These are phyloP conservation scores for Ambastaia sidthimunki DNA, from an alignment of 2,797 vertebrate genomes.

Conservation along the genomic window DNA sequence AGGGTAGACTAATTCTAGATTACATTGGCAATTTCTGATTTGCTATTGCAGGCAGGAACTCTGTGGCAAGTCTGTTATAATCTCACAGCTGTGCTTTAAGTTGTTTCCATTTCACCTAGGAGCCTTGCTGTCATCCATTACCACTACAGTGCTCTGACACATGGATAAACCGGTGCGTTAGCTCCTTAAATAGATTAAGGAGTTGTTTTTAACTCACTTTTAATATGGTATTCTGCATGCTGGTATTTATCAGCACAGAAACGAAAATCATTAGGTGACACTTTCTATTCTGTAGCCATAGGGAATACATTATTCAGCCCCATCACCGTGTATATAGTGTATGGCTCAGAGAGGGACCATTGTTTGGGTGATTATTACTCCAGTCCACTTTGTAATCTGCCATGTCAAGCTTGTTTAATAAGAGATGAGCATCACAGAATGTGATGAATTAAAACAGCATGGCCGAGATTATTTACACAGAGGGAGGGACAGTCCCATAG, in stretches of 20 bases:
- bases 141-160: neutral
- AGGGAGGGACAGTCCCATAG: constrained; percentile 46
- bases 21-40: constrained; percentile 34
- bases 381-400: constrained; percentile 61
- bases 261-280: neutral
- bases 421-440: constrained; percentile 62
- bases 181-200: constrained; percentile 11
- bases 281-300: neutral
- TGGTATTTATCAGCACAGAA: constrained; percentile 11
- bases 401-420: constrained; percentile 63
- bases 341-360: constrained; percentile 63
- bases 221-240: neutral
- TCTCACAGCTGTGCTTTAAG: neutral
- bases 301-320: constrained; percentile 17
- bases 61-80: constrained; percentile 12
- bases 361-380: constrained; percentile 62
- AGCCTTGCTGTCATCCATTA: constrained; percentile 25
- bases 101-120: constrained; percentile 3
- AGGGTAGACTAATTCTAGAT: constrained; percentile 7
- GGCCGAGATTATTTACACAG: constrained; percentile 28
- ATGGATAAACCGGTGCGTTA: neutral
- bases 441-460: constrained; percentile 63
- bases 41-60: constrained; percentile 12
- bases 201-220: neutral
- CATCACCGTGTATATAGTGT: constrained; percentile 51